A percentile compares a stretch with the other conserved stretches of the same genome.
Conservation (phyloP, 2,113 vertebrate species). For the Centrocercus urophasianus region DNA sequence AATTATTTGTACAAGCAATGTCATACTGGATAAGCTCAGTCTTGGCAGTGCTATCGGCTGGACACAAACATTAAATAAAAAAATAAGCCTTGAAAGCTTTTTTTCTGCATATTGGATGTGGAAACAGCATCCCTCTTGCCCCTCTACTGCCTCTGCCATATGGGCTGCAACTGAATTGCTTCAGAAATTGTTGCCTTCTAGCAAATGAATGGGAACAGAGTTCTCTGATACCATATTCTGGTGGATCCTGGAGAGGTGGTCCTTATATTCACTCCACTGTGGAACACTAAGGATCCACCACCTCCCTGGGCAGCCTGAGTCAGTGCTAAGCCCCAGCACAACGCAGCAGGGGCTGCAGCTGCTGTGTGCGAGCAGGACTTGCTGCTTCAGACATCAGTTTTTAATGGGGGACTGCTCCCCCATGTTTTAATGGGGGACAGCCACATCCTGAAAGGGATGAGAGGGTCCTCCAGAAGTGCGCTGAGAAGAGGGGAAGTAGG, state of each 20-base stretch:
- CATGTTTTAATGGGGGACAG: no score
- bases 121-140: background rate
- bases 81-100: background rate
- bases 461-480: background rate
- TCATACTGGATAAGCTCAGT: background rate
- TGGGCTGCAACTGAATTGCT: background rate
- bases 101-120: background rate
- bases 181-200: background rate
- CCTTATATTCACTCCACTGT: background rate
- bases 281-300: background rate
- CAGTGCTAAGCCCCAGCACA: background rate
- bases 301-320: no score
- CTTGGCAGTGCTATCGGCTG: background rate
- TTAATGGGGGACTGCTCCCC: background rate
- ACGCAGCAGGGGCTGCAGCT: background rate
- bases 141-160: background rate
- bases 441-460: background rate
- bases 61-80: background rate
- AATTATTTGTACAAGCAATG: slow-evolving; percentile 18
- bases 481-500: background rate
- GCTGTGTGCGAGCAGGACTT: background rate
- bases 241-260: background rate
- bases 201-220: background rate
- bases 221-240: background rate
- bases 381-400: accelerated